Conservation (phyloP, 2,888 invertebrate species). For the Chelonus formosanus region DNA sequence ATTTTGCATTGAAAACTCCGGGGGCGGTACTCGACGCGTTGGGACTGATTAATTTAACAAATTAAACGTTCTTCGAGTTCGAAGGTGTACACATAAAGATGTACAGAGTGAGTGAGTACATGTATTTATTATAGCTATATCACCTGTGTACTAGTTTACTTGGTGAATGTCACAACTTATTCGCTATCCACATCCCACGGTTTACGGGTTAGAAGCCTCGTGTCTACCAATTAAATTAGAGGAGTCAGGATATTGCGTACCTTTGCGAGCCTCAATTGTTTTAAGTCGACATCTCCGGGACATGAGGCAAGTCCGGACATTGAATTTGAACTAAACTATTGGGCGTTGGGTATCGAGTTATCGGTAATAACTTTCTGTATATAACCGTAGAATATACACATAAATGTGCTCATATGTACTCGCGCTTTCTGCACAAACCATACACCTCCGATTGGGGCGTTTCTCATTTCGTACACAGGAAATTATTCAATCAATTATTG, state of each 20-base stretch:
- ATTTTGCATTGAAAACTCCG: slow-evolving; percentile 52
- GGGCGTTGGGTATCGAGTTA: slow-evolving; percentile 57
- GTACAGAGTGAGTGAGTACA: too few relatives aligned
- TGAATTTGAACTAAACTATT: slow-evolving; percentile 64
- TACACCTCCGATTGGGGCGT: slow-evolving; percentile 46
- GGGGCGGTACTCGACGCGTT: slow-evolving; percentile 38
- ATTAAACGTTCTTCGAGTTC: slow-evolving; percentile 63
- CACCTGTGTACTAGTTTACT: neutral
- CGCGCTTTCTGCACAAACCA: slow-evolving; percentile 25
- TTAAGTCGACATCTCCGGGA: slow-evolving; percentile 63
- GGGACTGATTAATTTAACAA: slow-evolving; percentile 61
- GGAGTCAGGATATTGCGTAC: slow-evolving; percentile 65
- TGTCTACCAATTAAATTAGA: slow-evolving; percentile 62
- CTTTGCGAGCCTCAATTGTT: slow-evolving; percentile 61
- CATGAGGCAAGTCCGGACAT: slow-evolving; percentile 56
- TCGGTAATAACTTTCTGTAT: slow-evolving; percentile 38
- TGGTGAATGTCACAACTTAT: too few relatives aligned
- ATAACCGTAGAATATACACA: slow-evolving; percentile 5
- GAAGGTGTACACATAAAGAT: slow-evolving; percentile 50
- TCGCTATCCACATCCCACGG: too few relatives aligned
- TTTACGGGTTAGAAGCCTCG: slow-evolving; percentile 40
- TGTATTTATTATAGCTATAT: neutral
- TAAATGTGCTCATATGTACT: neutral
- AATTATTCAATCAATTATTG: slow-evolving; percentile 25
- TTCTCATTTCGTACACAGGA: slow-evolving; percentile 38